Evolutionary conservation across 1,140 invertebrate genomes (phyloP), one percentile per base, ranked within the genome.

Genomic region (Pissodes strobi): DNA sequence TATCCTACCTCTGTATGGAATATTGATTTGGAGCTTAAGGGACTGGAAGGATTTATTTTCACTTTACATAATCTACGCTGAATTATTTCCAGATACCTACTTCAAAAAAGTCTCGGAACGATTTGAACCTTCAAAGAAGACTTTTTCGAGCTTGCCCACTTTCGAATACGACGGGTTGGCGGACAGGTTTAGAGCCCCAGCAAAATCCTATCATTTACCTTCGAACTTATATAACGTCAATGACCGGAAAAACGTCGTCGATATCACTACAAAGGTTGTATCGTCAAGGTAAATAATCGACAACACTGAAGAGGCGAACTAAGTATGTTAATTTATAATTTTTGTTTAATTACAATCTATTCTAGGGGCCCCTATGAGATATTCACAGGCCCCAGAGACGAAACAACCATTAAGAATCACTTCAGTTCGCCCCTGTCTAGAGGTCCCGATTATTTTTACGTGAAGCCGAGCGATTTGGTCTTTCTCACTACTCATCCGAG

Each of bases 351-450:
- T n/a, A n/a, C n/a, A n/a, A n/a, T n/a, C 0, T 70, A 66, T 13
- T 64, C 55, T 22, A 69, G 71, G 15, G 75, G 76, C 1, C 76
- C 75, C 2, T 76, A 76, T 34, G 72, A 76, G 27, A 60, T 69
- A 4, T 78, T 78, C 39, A 78, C 75, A 2, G 75, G 74, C 0
- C 70, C 70, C 4, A 63, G 76, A 37, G 72, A 75, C 21, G 49
- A 41, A 17, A 64, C 66, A 1, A 74, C 74, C n/a, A 78, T 78
- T n/a, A 76, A 76, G 66, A 78, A 76, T 53, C 64, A 78, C 41
- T 73, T 76, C 45, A 51, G 66, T 1, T 58, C 66, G 2, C 53
- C 67, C 1, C 51, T 52, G 12, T 23, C 22, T 6, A 58, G 55
- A 39, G 37, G 49, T 1, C 72, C 70, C 6, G 74, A 76, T 19